phyloP scores from a whole-genome alignment of 2,113 vertebrate genomes.

The Pedetes capensis region DNA sequence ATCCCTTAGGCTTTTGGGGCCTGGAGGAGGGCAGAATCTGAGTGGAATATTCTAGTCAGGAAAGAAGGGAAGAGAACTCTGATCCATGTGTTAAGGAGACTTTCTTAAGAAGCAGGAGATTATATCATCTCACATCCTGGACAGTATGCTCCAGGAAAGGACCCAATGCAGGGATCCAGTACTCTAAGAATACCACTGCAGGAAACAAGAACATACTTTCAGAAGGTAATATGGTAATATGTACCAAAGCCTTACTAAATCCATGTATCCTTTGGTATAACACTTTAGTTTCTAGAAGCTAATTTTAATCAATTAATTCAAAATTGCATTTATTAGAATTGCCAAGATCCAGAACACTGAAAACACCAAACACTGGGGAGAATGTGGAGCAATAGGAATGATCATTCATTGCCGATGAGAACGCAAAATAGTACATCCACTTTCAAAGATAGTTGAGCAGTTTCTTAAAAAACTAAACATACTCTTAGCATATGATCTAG shows the following conservation, averaged over 20 bases:
- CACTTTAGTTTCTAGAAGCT: constrained; percentile 2
- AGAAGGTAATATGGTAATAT: neutral
- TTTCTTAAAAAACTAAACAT: neutral
- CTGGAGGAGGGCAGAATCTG: neutral
- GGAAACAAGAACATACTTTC: neutral
- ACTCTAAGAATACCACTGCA: neutral
- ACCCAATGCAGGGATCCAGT: neutral
- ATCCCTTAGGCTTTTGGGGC: neutral
- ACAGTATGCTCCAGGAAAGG: neutral
- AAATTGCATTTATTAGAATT: neutral
- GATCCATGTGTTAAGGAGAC: neutral
- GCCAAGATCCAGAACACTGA: neutral
- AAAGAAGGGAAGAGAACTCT: neutral
- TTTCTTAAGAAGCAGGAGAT: neutral
- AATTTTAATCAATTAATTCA: constrained; percentile 40
- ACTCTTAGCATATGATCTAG: neutral
- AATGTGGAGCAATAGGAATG: neutral
- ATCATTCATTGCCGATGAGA: neutral
- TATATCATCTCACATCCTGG: neutral
- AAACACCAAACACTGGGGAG: neutral
- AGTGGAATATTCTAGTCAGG: neutral
- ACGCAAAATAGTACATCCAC: neutral
- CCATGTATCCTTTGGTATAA: neutral
- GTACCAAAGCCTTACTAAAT: neutral
- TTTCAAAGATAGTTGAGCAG: neutral